phyloP scores from a whole-genome alignment of 1,140 invertebrate genomes.

The Vanessa atalanta region DNA sequence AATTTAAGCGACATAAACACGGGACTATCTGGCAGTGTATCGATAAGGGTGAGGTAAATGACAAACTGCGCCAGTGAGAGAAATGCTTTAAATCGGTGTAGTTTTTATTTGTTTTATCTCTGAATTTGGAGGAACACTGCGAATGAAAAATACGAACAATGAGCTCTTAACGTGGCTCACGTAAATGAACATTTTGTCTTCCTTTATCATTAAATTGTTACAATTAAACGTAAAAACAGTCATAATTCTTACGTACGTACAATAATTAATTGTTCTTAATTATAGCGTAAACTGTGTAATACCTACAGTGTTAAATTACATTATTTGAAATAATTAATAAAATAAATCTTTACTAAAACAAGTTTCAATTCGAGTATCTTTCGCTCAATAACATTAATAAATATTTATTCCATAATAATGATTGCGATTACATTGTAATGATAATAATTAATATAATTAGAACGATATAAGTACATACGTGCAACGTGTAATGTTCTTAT shows the following conservation, averaged over 20 bases:
- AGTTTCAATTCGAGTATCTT: no score
- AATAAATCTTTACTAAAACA: no score
- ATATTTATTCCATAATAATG: no score
- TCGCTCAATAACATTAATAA: no score
- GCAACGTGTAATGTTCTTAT: not conserved
- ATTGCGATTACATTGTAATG: no score
- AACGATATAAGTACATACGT: not conserved
- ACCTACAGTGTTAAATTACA: not conserved
- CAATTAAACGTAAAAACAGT: not conserved
- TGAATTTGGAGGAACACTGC: conserved; percentile 58
- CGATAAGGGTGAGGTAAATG: conserved; percentile 76
- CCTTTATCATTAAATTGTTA: not conserved
- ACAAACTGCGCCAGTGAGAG: conserved; percentile 70
- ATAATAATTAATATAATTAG: not conserved
- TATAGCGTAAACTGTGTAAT: not conserved
- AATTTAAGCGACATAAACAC: conserved; percentile 77
- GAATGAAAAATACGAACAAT: conserved; percentile 55
- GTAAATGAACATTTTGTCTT: conserved; percentile 1
- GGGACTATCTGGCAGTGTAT: conserved; percentile 70
- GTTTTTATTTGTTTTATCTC: conserved; percentile 67
- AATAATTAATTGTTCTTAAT: not conserved
- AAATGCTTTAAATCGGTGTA: conserved; percentile 72
- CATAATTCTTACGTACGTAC: not conserved
- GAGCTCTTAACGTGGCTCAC: not conserved
- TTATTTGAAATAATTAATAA: no score